phyloP scores from a whole-genome alignment of 2,797 vertebrate genomes.

The Phalloptychus januarius region DNA sequence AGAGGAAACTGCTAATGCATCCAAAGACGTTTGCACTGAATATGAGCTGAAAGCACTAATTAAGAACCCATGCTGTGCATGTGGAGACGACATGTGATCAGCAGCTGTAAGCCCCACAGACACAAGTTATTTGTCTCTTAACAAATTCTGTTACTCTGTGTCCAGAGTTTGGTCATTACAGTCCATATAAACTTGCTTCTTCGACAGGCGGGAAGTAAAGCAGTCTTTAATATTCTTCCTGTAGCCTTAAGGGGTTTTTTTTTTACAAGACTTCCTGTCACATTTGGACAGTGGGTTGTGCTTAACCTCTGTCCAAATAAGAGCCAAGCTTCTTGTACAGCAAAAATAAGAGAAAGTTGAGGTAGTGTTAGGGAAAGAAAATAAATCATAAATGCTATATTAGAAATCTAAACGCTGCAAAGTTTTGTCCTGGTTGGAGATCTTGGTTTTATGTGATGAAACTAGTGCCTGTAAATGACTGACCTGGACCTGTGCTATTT shows the following conservation, averaged over 20 bases:
- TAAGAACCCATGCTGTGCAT: constrained; percentile 35
- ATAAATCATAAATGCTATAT: background rate
- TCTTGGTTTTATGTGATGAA: background rate
- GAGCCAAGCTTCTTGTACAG: background rate
- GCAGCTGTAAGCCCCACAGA: constrained; percentile 25
- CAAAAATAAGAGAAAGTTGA: background rate
- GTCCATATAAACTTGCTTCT: constrained; percentile 13
- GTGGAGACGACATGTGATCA: constrained; percentile 40
- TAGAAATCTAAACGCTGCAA: background rate
- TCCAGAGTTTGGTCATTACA: background rate
- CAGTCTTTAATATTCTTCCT: background rate
- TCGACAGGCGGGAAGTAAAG: background rate
- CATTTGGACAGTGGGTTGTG: background rate
- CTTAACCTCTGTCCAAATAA: background rate
- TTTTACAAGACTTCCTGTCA: background rate
- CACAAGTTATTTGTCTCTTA: constrained; percentile 10
- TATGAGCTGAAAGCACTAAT: constrained; percentile 16
- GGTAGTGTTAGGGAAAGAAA: background rate
- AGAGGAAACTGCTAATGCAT: constrained; percentile 6
- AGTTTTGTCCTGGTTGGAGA: background rate
- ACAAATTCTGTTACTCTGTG: constrained; percentile 10
- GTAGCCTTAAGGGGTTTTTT: background rate
- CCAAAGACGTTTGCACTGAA: background rate
- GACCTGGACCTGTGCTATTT: background rate
- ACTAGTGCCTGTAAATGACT: background rate